Base-by-base conservation (phyloP, 2,888 invertebrate genomes). In the Torymus texanus region DNA sequence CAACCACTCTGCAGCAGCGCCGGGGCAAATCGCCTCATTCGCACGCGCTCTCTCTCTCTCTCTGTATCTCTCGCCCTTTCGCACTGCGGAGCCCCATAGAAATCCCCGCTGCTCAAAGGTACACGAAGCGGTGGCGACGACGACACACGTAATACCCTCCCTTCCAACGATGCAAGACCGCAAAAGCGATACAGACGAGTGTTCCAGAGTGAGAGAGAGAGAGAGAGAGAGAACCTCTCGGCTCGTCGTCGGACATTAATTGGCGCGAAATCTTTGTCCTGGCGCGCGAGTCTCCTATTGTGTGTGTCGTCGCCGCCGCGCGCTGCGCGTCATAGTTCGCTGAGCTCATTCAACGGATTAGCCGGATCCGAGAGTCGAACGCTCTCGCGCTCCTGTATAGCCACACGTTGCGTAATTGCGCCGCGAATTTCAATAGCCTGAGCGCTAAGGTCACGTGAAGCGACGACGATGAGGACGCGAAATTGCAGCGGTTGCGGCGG, bases 261-360 rank as follows among this genome's bases (percentile, higher is more conserved):
- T 90, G 90, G 89, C 87, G 85, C 83, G 88, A 86, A 88, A 90
- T 90, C 90, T 89, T 90, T 90, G 90, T 90, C 85, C 86, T 81
- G 82, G 83, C 81, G 84, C 83, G 85, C 50, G 77, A 68, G 59
- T 67, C 29, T 84, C 85, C 87, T 85, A 88, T 89, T 89, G 88
- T 89, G 41, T 86, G 86, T 84, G 80, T 84, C 51, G 62, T 50
- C 29, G 13, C 55, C 8, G 24, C n/a, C 11, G 72, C 55, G 29
- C 24, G 55, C 13, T 55, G 84, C 84, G 84, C 85, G 83, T 86
- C 85, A 88, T 87, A 87, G 88, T 90, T 90, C 88, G 88, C 85
- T 86, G 88, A 84, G 83, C 85, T 84, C 87, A 89, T 90, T 90
- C 89, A 89, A 82, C 78, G 87, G 86, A 88, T 89, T 89, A 88